Percentiles rank a stretch among this genome's conserved stretches.
Conservation (phyloP, 2,113 vertebrate species). For the Cichladusa arquata region DNA sequence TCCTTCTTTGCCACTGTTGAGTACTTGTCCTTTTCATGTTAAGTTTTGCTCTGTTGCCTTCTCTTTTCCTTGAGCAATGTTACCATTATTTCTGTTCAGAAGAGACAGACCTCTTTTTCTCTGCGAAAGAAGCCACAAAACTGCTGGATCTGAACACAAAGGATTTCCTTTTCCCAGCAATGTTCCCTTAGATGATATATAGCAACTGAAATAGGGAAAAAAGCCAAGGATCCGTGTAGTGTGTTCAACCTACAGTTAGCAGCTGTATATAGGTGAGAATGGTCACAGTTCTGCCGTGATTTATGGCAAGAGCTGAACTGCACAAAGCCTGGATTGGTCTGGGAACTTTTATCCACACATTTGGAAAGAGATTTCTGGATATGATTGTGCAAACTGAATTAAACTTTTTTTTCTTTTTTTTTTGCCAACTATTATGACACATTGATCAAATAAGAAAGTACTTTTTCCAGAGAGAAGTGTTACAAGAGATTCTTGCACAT, state of each 20-base stretch:
- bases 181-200: not conserved
- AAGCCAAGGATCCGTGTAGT: rapidly evolving
- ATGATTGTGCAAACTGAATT: not conserved
- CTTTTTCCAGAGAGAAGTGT: not conserved
- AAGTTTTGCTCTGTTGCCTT: not conserved
- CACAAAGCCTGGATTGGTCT: not conserved
- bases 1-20: not conserved
- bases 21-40: not conserved
- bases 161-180: not conserved
- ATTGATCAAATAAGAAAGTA: not conserved
- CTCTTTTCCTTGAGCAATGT: not conserved
- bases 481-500: not conserved
- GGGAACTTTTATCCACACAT: not conserved
- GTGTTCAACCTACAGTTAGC: rapidly evolving
- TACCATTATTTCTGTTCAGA: not conserved
- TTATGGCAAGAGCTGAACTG: not conserved
- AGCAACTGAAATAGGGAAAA: not conserved
- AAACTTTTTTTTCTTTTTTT: not conserved
- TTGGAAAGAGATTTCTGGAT: not conserved
- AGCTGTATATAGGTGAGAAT: not conserved
- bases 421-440: not conserved
- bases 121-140: not conserved
- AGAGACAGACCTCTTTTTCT: not conserved
- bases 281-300: not conserved
- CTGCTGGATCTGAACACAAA: not conserved